Base-by-base conservation (phyloP, 2,888 invertebrate species). In the Gymnosoma rotundatum region DNA sequence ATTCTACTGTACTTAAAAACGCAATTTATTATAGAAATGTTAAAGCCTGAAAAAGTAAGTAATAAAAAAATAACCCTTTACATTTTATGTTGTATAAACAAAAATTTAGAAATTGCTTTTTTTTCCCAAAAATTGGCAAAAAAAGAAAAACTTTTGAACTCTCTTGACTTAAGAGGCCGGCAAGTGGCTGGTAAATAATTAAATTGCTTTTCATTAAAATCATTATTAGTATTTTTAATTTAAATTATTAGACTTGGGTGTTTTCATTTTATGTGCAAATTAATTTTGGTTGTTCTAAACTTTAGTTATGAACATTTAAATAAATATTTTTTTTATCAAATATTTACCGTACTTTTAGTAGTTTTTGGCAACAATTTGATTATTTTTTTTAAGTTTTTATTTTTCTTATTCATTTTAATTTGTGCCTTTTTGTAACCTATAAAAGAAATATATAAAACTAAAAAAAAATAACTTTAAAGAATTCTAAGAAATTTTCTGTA, bases 401-500 rank as follows among this genome's bases (percentile, higher is more conserved):
- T 54, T 18, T 60, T 56, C n/a, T 38, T 56, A 4, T 10, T 9
- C 2, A 38, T 48, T 38, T 56, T 50, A 6, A 18, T 10, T 58
- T 20, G 32, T 10, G 56, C 42, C 32, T 61, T 12, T 36, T 58
- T 75, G 20, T 48, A 56, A 45, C 16, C 45, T 16, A 69, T 0
- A 69, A 60, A 66, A 16, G 12, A 42, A 42, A 10, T 1, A 42
- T 12, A 42, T 42, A 48, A 48, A 48, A 48, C 1, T 48, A n/a
- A n/a, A 4, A 48, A 9, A 76, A 52, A 61, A 60, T 58, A n/a
- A 54, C 20, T 45, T n/a, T 0, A 32, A 78, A 54, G 58, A 72
- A 48, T 72, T 78, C 78, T 36, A 72, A 70, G 61, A 78, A 78
- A 63, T 70, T n/a, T 14, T 48, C 3, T 48, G 16, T 48, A 48